phyloP scores from a whole-genome alignment of 2,888 invertebrate species.

The Lottia gigantea region DNA sequence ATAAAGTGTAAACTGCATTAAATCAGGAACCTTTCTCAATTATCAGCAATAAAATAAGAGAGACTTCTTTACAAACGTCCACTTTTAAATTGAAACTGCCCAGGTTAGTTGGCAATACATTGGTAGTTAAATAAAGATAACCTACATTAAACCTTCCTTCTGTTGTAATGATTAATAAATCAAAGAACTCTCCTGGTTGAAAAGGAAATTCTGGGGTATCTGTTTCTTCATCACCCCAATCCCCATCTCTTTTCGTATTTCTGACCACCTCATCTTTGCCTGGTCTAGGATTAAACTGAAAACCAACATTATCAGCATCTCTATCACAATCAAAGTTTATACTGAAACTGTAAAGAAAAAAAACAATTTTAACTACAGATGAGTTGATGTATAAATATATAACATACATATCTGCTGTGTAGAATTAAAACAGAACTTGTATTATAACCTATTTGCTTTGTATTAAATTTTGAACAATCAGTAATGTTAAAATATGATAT shows the following conservation, averaged over 20 bases:
- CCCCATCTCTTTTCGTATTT: conserved; percentile 75
- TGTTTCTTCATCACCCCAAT: conserved; percentile 75
- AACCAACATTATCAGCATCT: conserved; percentile 70
- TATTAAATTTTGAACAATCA: no score
- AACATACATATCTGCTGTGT: no score
- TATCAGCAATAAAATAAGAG: no score
- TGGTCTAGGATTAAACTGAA: conserved; percentile 85
- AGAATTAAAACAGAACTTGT: no score
- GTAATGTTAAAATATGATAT: no score
- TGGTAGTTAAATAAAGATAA: not conserved
- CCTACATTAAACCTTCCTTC: conserved; percentile 33
- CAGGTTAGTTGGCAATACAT: no score
- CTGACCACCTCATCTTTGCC: conserved; percentile 77
- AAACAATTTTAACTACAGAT: not conserved
- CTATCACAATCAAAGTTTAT: conserved; percentile 45
- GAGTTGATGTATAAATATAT: no score
- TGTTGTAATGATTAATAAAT: conserved; percentile 72
- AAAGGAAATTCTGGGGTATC: conserved; percentile 72
- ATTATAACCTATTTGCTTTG: not conserved
- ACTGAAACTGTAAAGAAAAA: conserved; percentile 34
- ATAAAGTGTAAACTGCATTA: no score
- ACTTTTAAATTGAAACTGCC: no score
- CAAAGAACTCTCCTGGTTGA: conserved; percentile 72
- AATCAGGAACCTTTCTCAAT: no score
- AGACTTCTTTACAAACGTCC: no score